Evolutionary conservation across 2,797 vertebrate species (phyloP).

Genomic region (Enteromius afrohamiltoni): DNA sequence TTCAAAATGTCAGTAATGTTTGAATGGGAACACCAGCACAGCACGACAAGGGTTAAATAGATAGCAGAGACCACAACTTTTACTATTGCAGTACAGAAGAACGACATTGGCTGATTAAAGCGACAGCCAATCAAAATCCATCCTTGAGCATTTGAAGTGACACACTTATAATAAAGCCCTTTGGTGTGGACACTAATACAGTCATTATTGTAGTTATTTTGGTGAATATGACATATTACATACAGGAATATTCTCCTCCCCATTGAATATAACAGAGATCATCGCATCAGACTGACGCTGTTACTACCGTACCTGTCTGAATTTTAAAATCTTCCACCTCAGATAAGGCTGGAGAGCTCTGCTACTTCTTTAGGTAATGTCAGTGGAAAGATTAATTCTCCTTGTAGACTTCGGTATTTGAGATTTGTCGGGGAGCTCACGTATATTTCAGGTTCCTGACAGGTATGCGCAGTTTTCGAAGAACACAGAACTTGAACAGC

Average conservation of each 20-base stretch:
- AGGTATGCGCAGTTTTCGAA: slow-evolving; percentile 26
- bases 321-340: slow-evolving; percentile 10
- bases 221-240: not conserved
- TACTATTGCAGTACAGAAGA: not conserved
- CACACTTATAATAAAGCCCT: not conserved
- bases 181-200: not conserved
- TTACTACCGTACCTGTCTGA: slow-evolving; percentile 1
- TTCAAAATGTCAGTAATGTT: not conserved
- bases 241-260: slow-evolving; percentile 13
- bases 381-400: not conserved
- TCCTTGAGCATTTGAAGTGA: too few species aligned
- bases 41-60: not conserved
- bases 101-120: too few species aligned
- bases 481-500: slow-evolving; percentile 1
- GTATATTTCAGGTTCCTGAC: not conserved
- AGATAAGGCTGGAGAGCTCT: not conserved
- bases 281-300: not conserved
- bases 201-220: not conserved
- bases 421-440: not conserved
- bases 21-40: not conserved
- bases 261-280: slow-evolving; percentile 23
- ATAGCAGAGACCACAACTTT: not conserved
- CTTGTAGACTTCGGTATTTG: not conserved
- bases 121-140: too few species aligned
- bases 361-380: not conserved